A percentile compares a stretch with the other conserved stretches of the same genome.
Conservation (phyloP, 1,140 invertebrate genomes). For the Monochamus saltuarius region DNA sequence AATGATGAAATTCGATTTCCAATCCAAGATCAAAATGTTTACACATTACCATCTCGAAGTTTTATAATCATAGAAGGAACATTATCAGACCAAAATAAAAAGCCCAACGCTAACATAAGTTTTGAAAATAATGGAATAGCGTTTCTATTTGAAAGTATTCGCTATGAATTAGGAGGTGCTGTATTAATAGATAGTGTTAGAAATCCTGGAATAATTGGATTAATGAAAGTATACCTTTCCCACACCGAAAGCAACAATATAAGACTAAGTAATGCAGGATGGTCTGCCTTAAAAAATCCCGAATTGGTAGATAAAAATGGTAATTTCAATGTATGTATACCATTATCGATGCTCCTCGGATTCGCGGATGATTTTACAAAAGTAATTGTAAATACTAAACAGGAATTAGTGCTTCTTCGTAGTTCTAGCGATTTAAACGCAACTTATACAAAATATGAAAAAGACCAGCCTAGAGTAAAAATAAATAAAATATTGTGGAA, state of each 20-base stretch:
- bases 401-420: slow-evolving; percentile 14
- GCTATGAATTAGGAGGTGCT: too few species aligned
- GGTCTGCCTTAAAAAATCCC: not conserved
- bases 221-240: slow-evolving; percentile 2
- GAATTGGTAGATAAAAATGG: not conserved
- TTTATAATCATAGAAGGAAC: not conserved
- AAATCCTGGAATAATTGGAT: too few species aligned
- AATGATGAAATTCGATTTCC: slow-evolving; percentile 37
- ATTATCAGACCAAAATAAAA: not conserved
- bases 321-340: slow-evolving; percentile 13
- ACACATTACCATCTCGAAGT: slow-evolving; percentile 31
- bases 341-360: slow-evolving; percentile 11
- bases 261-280: slow-evolving; percentile 8
- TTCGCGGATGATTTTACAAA: slow-evolving; percentile 14
- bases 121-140: too few species aligned
- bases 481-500: slow-evolving; percentile 16
- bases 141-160: too few species aligned
- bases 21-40: slow-evolving; percentile 34
- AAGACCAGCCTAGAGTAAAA: not conserved
- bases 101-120: too few species aligned
- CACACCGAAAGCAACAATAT: not conserved
- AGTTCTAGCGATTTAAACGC: slow-evolving; percentile 13
- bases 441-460: not conserved
- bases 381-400: slow-evolving; percentile 11
- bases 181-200: too few species aligned